These are phyloP conservation scores for Parapristionchus giblindavisi DNA, from an alignment of 2,888 invertebrate genomes.

Conservation along the genomic window DNA sequence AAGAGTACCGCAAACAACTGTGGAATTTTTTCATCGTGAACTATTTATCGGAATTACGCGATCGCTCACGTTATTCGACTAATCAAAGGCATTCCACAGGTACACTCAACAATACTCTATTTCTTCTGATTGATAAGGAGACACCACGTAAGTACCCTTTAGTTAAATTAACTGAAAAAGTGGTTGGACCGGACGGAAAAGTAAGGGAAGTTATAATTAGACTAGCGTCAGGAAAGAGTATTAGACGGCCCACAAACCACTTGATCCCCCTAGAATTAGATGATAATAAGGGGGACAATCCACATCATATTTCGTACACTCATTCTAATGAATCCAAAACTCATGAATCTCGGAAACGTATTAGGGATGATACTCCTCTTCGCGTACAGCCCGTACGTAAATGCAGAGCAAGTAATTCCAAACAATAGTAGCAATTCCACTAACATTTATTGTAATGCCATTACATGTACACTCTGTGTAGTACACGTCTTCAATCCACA, in stretches of 20 bases:
- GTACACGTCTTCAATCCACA: not conserved
- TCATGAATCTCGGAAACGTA: not conserved
- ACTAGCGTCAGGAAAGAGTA: not conserved
- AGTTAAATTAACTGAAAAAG: not conserved
- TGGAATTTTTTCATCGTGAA: not conserved
- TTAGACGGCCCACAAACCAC: not conserved
- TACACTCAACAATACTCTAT: not conserved
- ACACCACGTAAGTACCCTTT: not conserved
- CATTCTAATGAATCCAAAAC: not conserved
- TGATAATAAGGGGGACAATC: not conserved
- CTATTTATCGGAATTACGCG: not conserved
- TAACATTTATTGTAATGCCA: not conserved
- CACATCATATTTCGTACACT: not conserved
- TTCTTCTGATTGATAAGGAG: not conserved
- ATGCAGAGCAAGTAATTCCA: not conserved
- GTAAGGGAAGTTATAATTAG: not conserved
- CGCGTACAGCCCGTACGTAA: not conserved
- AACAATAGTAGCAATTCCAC: too few relatives aligned
- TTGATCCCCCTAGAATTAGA: not conserved
- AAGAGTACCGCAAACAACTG: not conserved
- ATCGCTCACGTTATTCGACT: not conserved
- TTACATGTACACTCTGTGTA: not conserved
- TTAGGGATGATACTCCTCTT: not conserved
- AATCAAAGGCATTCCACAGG: not conserved
- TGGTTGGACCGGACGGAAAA: not conserved